These are phyloP conservation scores for Petrosia ficiformis DNA, from an alignment of 37 sponge, comb jelly and placozoan species.

Conservation along the genomic window DNA sequence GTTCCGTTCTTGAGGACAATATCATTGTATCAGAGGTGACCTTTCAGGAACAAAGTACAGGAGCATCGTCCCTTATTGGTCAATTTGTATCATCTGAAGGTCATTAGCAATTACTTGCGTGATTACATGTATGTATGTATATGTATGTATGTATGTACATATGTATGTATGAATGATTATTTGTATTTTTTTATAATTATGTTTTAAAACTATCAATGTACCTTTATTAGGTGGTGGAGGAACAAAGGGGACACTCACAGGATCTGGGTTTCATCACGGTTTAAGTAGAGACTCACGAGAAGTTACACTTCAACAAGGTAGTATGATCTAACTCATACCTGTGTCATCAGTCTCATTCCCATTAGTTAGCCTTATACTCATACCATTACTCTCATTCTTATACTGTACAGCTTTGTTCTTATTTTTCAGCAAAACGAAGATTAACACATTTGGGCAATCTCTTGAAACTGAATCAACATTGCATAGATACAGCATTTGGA, in stretches of 20 bases:
- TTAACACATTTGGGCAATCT: constrained; percentile 69
- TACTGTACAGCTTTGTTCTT: neutral
- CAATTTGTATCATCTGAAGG: constrained; percentile 93
- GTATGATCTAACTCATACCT: neutral
- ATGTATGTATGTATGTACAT: neutral
- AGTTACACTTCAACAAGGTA: constrained; percentile 80
- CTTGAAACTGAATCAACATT: constrained; percentile 88
- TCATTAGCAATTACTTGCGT: constrained; percentile 15
- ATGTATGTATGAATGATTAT: too few relatives aligned
- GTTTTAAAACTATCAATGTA: too few relatives aligned
- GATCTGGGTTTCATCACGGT: constrained; percentile 64
- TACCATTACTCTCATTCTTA: neutral
- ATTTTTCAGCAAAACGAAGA: constrained; percentile 68
- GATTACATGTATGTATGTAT: too few relatives aligned
- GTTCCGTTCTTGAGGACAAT: constrained; percentile 94
- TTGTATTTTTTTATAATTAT: too few relatives aligned
- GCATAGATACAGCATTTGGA: constrained; percentile 93
- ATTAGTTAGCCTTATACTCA: constrained; percentile 8
- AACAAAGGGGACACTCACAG: constrained; percentile 32
- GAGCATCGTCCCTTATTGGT: constrained; percentile 83
- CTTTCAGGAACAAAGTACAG: constrained; percentile 83
- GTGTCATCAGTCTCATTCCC: neutral
- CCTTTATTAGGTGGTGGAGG: constrained; percentile 1
- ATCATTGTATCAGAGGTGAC: constrained; percentile 90
- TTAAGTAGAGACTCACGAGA: constrained; percentile 77